phyloP scores from a whole-genome alignment of 2,113 vertebrate genomes.

The Myrmecobius fasciatus region DNA sequence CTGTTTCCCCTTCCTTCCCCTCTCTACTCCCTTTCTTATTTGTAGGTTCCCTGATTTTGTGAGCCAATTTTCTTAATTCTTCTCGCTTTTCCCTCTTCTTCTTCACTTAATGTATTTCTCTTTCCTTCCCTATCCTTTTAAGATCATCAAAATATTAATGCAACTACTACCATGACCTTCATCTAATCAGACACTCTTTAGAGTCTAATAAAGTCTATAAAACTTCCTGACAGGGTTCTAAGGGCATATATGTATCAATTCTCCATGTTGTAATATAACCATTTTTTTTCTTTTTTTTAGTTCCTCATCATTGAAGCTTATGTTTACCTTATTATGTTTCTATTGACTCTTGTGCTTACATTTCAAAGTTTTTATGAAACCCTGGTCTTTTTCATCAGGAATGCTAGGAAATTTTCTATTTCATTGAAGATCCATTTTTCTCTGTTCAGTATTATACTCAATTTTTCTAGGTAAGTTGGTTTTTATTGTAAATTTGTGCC shows the following conservation, averaged over 20 bases:
- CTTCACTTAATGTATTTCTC: not conserved
- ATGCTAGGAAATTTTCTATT: not conserved
- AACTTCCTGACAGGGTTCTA: not conserved
- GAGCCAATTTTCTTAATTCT: not conserved
- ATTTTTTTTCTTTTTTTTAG: not conserved
- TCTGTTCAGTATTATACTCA: not conserved
- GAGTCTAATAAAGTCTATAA: not conserved
- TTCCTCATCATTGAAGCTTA: not conserved
- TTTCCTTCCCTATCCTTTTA: not conserved
- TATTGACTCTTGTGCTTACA: not conserved
- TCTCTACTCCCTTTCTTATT: not conserved
- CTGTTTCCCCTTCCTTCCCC: not conserved
- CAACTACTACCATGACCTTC: not conserved
- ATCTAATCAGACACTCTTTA: not conserved
- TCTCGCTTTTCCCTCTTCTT: not conserved
- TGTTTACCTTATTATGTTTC: not conserved
- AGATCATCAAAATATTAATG: not conserved
- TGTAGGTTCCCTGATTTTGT: not conserved
- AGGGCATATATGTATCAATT: too few species aligned
- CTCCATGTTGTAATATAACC: not conserved
- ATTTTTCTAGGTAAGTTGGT: not conserved
- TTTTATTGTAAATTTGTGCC: not conserved
- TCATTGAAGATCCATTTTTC: not conserved
- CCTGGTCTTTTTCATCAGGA: not conserved
- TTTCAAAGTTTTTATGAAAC: not conserved